Conservation (phyloP, 2,797 vertebrate genomes). For the Myotis myotis region DNA sequence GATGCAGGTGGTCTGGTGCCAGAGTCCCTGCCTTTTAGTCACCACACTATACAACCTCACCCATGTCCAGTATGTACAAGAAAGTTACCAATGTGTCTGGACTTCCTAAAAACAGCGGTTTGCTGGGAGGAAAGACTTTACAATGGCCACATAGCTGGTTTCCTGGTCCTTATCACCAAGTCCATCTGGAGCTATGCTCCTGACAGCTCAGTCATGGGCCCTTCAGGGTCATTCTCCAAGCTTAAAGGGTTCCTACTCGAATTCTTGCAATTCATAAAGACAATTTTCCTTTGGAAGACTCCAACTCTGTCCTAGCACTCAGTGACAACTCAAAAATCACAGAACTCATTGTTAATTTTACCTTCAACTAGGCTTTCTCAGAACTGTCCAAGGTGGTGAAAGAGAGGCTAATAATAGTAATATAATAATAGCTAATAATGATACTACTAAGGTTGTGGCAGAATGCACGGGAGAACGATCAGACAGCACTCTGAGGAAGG, state of each 20-base stretch:
- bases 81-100: not conserved
- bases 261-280: not conserved
- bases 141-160: not conserved
- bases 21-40: not conserved
- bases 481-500: no score
- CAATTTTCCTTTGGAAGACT: not conserved
- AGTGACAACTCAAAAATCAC: not conserved
- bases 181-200: not conserved
- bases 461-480: no score
- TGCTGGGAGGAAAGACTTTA: not conserved
- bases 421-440: not conserved
- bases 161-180: not conserved
- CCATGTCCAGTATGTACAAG: not conserved
- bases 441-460: no score
- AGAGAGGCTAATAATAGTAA: not conserved
- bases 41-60: not conserved
- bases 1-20: not conserved
- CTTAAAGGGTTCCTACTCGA: not conserved
- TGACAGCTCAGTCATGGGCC: not conserved
- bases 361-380: not conserved
- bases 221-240: not conserved
- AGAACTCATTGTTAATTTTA: not conserved
- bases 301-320: not conserved
- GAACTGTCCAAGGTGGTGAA: not conserved
- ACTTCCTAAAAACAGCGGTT: not conserved